A percentile compares a stretch with the other conserved stretches of the same genome.
phyloP scores from a whole-genome alignment of 2,888 invertebrate genomes.

The Steinernema scapterisci region DNA sequence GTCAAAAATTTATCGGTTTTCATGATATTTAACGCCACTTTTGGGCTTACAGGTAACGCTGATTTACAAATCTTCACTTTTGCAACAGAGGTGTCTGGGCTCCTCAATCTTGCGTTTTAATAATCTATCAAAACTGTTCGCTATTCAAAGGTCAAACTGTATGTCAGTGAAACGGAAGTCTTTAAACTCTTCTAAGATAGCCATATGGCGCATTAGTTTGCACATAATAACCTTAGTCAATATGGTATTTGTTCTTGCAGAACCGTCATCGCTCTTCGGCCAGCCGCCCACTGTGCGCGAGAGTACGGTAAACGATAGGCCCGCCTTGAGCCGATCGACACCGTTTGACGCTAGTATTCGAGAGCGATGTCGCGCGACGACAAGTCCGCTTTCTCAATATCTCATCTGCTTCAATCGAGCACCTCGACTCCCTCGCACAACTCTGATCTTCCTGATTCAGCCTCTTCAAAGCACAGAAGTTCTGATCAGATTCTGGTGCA shows the following conservation, averaged over 20 bases:
- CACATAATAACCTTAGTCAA: constrained; percentile 1
- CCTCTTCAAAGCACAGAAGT: background rate
- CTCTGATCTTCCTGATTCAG: too few species aligned
- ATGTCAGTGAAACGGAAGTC: too few species aligned
- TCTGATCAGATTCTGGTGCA: background rate
- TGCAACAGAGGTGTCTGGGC: too few species aligned
- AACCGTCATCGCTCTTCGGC: background rate
- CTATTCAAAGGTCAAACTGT: too few species aligned
- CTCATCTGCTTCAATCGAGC: constrained; percentile 19
- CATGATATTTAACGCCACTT: too few species aligned
- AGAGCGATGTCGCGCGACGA: constrained; percentile 29
- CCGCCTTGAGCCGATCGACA: constrained; percentile 28
- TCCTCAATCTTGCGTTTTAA: too few species aligned
- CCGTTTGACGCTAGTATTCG: constrained; percentile 29
- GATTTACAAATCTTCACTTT: too few species aligned
- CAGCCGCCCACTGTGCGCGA: constrained; percentile 1
- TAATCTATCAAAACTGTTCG: too few species aligned
- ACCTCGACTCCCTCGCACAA: background rate
- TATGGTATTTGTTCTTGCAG: constrained; percentile 32
- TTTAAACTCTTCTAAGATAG: background rate
- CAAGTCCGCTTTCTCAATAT: constrained; percentile 29
- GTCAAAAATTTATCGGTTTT: too few species aligned
- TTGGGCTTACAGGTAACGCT: too few species aligned
- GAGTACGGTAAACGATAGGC: constrained; percentile 27
- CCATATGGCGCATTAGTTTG: constrained; percentile 8